These are phyloP conservation scores for Gallinago stenura DNA, from an alignment of 2,797 vertebrate species.

Conservation along the genomic window DNA sequence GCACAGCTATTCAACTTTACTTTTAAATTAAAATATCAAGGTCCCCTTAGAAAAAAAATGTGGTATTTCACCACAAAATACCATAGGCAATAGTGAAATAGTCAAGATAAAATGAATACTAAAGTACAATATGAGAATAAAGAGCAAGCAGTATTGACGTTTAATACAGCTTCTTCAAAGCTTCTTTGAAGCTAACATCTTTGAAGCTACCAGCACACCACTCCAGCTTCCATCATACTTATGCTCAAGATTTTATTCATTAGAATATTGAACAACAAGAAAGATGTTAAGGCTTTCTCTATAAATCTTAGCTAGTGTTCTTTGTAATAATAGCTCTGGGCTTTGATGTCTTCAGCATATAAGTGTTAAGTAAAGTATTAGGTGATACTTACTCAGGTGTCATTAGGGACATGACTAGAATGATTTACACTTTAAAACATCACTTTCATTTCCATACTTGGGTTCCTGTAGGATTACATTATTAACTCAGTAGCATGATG, in stretches of 20 bases:
- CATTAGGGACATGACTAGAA: constrained; percentile 14
- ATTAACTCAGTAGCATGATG: constrained; percentile 48
- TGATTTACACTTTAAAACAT: neutral
- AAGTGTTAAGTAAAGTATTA: constrained; percentile 13
- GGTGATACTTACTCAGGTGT: neutral
- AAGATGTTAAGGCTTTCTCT: neutral
- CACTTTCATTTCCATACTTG: constrained; percentile 1
- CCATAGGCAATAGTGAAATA: neutral
- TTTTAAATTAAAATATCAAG: neutral
- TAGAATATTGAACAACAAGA: neutral
- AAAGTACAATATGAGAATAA: neutral
- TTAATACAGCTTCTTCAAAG: neutral
- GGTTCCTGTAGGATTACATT: neutral
- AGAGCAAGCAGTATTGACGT: neutral
- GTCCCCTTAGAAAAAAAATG: neutral
- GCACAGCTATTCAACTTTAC: neutral
- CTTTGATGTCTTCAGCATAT: neutral
- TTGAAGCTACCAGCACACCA: neutral
- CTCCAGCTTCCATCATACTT: neutral
- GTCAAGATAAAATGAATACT: neutral
- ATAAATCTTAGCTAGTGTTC: neutral
- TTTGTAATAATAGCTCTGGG: neutral
- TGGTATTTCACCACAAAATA: neutral
- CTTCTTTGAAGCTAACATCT: neutral
- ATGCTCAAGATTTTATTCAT: neutral